Conservation (phyloP, 2,113 vertebrate species). For the Sprattus sprattus region DNA sequence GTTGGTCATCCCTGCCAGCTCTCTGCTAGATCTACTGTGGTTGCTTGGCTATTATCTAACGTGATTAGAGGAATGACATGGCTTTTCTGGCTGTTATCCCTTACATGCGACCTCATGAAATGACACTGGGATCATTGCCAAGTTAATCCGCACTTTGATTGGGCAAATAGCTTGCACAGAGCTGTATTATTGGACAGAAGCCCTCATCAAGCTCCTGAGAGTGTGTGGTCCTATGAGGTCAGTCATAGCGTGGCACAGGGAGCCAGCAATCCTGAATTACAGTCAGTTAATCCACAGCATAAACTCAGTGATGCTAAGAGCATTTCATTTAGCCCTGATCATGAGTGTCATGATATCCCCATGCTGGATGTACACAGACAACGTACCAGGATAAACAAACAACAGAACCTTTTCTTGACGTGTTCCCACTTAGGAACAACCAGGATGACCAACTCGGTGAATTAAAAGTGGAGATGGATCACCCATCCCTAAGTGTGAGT, state of each 20-base stretch:
- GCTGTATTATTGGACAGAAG: constrained; percentile 14
- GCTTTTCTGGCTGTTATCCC: background rate
- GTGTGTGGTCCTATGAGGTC: background rate
- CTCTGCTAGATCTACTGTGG: background rate
- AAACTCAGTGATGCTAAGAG: constrained; percentile 34
- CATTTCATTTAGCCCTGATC: constrained; percentile 32
- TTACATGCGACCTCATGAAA: constrained; percentile 23
- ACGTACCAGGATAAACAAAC: background rate
- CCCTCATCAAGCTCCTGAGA: background rate
- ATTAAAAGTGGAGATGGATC: background rate
- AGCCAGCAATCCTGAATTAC: constrained; percentile 25
- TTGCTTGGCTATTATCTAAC: constrained; percentile 4
- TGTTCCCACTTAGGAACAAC: background rate
- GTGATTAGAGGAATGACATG: background rate
- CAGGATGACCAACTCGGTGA: background rate
- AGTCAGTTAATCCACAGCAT: constrained; percentile 33
- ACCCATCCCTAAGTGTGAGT: constrained; percentile 5
- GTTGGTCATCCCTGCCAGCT: background rate
- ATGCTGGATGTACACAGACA: background rate
- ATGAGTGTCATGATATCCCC: background rate
- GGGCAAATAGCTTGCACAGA: background rate
- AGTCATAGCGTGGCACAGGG: background rate
- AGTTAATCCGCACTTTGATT: constrained; percentile 11
- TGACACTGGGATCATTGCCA: background rate
- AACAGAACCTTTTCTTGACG: background rate